Percentiles rank a stretch among this genome's conserved stretches.
Conservation (phyloP, 2,113 vertebrate species). For the Mesitornis unicolor region DNA sequence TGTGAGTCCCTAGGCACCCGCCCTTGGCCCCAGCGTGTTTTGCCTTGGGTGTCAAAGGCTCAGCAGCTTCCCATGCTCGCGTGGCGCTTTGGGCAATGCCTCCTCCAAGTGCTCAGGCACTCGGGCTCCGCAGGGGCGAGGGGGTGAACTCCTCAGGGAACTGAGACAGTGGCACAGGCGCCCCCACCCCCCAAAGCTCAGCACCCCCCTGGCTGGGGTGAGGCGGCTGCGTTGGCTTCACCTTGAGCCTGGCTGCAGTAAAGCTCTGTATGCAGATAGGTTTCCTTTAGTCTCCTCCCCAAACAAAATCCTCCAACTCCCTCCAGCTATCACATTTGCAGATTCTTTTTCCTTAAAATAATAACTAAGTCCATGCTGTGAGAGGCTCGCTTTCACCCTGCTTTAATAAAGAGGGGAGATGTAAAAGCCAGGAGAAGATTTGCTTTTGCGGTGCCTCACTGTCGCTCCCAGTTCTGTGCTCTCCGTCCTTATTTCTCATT, state of each 20-base stretch:
- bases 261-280: neutral
- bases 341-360: neutral
- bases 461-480: neutral
- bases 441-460: neutral
- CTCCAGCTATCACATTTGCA: neutral
- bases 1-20: too few species aligned
- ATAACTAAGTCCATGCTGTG: rapidly evolving
- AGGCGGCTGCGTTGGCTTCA: neutral
- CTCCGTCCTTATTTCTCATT: neutral
- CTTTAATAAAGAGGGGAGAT: neutral
- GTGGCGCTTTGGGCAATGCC: neutral
- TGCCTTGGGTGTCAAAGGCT: neutral
- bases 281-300: neutral
- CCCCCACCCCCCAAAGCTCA: neutral
- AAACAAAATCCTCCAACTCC: neutral
- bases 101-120: neutral
- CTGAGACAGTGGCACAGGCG: neutral
- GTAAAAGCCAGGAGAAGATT: neutral
- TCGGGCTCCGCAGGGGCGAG: rapidly evolving
- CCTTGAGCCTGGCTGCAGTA: neutral
- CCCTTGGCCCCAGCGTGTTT: neutral
- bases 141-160: neutral
- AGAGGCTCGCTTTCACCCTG: neutral
- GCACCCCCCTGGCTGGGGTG: neutral
- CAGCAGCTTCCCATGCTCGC: neutral